phyloP scores from a whole-genome alignment of 2,797 vertebrate species.

The Rhinoraja longicauda region DNA sequence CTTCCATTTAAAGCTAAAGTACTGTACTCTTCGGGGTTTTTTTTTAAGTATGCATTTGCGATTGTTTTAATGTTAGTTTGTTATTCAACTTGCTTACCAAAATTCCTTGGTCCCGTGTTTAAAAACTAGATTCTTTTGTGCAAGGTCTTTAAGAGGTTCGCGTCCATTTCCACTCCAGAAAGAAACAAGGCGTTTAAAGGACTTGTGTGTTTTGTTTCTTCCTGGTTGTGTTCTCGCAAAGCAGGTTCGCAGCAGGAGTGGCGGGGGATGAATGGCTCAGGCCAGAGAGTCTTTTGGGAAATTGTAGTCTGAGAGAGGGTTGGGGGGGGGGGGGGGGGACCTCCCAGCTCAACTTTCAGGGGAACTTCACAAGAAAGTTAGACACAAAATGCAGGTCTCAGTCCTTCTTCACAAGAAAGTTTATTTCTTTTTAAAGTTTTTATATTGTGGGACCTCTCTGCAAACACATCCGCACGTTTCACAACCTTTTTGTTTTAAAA shows the following conservation, averaged over 20 bases:
- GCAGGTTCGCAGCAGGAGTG: slow-evolving; percentile 24
- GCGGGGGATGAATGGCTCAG: background rate
- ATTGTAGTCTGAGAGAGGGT: background rate
- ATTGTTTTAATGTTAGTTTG: background rate
- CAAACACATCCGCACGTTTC: no score
- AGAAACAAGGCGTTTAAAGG: background rate
- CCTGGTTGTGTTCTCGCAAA: slow-evolving; percentile 23
- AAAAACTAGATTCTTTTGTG: background rate
- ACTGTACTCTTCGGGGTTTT: background rate
- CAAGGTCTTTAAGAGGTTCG: background rate
- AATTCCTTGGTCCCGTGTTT: background rate
- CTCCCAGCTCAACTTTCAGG: background rate
- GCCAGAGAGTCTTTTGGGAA: background rate
- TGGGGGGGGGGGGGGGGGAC: background rate
- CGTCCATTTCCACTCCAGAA: background rate
- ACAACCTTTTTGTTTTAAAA: no score
- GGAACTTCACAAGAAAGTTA: no score
- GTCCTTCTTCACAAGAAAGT: no score
- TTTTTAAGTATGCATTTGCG: background rate
- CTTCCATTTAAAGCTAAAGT: background rate
- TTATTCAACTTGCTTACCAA: background rate
- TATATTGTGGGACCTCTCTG: background rate
- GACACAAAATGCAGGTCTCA: no score
- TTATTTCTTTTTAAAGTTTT: no score
- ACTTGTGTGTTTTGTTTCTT: background rate